Base-by-base conservation (phyloP, 2,888 invertebrate species). In the Trichacis sp. region DNA sequence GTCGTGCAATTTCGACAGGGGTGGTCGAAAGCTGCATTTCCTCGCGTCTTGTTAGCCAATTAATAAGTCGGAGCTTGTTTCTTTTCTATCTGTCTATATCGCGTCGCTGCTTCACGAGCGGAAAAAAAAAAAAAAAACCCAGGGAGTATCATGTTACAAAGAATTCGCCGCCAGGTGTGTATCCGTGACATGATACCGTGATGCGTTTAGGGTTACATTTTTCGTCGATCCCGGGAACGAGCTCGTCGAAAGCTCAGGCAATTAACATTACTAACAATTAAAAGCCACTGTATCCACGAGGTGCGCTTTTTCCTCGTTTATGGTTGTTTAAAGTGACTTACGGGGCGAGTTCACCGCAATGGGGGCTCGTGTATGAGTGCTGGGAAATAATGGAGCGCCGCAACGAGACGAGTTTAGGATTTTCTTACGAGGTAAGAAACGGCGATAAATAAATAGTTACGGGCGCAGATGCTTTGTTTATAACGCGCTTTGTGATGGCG, bases 181-280 rank as follows among this genome's bases (percentile, higher is more conserved):
- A 55, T 69, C 17, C 77, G 69, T 59, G 75, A 81, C 80, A 80
- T 81, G 80, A 81, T 78, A 79, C 78, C 74, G 73, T 72, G 75
- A 74, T 73, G 74, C 77, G 81, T 80, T 77, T 82, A 82, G 75
- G 75, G 79, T 82, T 82, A 82, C 82, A 73, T 75, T 77, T 76
- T 74, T 74, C 60, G 57, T 33, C 33, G 33, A 33, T 33, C 24
- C 24, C 24, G 3, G 24, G 24, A 24, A 24, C 24, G 24, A 24
- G n/a, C 24, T 24, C 24, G 24, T 3, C 24, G 24, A 24, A 24
- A 24, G 24, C 4, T 24, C 24, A 8, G 24, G 24, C 8, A 24
- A 24, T 24, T 3, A 24, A 8, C 24, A 24, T 24, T 24, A 24
- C 24, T 24, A 24, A 5, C 24, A 24, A 24, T 24, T 24, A 24